Evolutionary conservation across 2,113 vertebrate species (phyloP).

Genomic region (Sylvia atricapilla): DNA sequence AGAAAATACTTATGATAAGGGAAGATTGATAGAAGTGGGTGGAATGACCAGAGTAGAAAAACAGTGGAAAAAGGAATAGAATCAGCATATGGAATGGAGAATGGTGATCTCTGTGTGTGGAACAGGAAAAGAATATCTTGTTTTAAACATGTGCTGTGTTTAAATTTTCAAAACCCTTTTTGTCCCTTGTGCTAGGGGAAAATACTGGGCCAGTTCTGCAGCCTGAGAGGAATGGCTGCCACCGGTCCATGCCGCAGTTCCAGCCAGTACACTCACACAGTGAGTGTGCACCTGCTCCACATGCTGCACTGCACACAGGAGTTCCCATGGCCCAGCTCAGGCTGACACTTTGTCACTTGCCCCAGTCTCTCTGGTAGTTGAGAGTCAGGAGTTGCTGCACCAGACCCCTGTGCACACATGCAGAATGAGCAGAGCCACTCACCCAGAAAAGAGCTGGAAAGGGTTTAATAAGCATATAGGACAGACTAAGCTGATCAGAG

Average conservation of each 20-base stretch:
- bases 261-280: accelerated
- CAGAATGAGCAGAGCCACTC: not conserved
- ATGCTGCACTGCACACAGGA: not conserved
- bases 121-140: not conserved
- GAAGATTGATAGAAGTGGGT: not conserved
- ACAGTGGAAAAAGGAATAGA: not conserved
- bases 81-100: not conserved
- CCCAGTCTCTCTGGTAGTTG: not conserved
- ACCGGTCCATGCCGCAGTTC: accelerated
- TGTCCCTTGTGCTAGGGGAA: not conserved
- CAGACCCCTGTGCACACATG: too few relatives aligned
- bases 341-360: accelerated
- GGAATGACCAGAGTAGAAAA: not conserved
- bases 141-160: not conserved
- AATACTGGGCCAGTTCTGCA: not conserved
- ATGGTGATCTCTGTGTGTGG: not conserved
- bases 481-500: not conserved
- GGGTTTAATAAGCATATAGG: not conserved
- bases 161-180: not conserved
- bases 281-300: accelerated
- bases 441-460: not conserved
- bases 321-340: not conserved
- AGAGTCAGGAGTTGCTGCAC: not conserved
- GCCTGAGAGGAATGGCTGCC: not conserved
- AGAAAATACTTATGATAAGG: not conserved